Percentiles rank a stretch among this genome's conserved stretches.
phyloP scores from a whole-genome alignment of 2,797 vertebrate genomes.

The Phataginus tetradactyla region DNA sequence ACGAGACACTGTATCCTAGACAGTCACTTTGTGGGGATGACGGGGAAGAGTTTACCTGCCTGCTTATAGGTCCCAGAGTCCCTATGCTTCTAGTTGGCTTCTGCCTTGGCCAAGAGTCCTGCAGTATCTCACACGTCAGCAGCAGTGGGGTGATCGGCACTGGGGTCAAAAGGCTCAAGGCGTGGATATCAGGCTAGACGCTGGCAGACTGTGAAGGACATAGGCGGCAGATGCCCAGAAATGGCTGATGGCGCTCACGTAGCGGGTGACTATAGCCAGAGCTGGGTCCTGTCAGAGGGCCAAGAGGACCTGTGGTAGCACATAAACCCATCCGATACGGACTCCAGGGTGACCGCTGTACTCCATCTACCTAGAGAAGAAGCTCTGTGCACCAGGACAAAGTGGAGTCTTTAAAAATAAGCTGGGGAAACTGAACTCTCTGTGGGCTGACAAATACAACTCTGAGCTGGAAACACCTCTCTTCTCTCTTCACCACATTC shows the following conservation, averaged over 20 bases:
- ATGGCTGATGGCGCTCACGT: neutral
- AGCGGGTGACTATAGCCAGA: neutral
- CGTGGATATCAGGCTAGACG: neutral
- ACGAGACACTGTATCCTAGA: neutral
- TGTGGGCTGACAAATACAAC: neutral
- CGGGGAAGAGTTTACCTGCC: neutral
- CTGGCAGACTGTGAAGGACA: neutral
- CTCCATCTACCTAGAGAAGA: neutral
- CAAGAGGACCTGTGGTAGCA: too few relatives aligned
- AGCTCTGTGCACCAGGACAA: neutral
- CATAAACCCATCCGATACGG: neutral
- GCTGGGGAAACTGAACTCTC: neutral
- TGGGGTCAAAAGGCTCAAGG: neutral
- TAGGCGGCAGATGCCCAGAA: accelerated
- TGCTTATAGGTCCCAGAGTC: neutral
- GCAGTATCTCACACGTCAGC: neutral
- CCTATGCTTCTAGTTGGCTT: neutral
- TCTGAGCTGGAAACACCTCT: neutral
- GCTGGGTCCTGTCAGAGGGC: neutral
- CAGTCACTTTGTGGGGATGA: neutral
- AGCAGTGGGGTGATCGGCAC: neutral
- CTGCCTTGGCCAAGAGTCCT: too few relatives aligned
- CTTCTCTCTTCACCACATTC: neutral
- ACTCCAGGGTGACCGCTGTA: neutral
- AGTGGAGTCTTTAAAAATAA: neutral